Conservation (phyloP, 2,888 invertebrate genomes). For the Osedax frankpressi region DNA sequence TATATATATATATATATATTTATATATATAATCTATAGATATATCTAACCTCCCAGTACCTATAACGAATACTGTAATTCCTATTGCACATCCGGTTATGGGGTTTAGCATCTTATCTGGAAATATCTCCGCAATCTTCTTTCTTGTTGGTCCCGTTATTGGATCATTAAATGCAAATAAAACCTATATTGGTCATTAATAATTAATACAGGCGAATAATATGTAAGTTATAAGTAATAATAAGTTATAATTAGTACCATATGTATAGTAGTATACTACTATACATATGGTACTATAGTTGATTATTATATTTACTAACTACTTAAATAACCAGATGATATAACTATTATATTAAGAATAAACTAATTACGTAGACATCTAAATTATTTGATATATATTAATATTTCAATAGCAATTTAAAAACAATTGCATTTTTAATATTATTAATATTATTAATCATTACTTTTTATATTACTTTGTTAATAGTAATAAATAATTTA, state of each 20-base stretch:
- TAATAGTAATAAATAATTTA: too few relatives aligned
- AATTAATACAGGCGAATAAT: not conserved
- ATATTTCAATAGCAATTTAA: too few relatives aligned
- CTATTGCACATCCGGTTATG: not conserved
- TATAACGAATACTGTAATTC: constrained; percentile 1
- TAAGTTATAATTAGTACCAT: not conserved
- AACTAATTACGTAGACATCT: too few relatives aligned
- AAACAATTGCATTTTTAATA: too few relatives aligned
- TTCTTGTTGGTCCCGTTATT: constrained; percentile 3
- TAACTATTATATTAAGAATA: too few relatives aligned
- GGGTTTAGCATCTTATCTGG: constrained; percentile 11
- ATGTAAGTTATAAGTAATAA: not conserved
- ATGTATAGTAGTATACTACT: too few relatives aligned
- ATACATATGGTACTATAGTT: too few relatives aligned
- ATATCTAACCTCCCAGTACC: not conserved
- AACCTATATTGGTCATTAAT: not conserved
- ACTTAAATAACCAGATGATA: too few relatives aligned
- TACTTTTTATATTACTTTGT: too few relatives aligned
- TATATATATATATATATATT: not conserved
- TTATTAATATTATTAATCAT: too few relatives aligned
- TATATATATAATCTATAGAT: not conserved
- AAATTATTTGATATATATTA: too few relatives aligned
- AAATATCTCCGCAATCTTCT: not conserved
- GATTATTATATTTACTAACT: too few relatives aligned
- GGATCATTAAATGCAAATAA: constrained; percentile 18